These are phyloP conservation scores for Taurulus bubalis DNA, from an alignment of 2,113 vertebrate species.

Conservation along the genomic window DNA sequence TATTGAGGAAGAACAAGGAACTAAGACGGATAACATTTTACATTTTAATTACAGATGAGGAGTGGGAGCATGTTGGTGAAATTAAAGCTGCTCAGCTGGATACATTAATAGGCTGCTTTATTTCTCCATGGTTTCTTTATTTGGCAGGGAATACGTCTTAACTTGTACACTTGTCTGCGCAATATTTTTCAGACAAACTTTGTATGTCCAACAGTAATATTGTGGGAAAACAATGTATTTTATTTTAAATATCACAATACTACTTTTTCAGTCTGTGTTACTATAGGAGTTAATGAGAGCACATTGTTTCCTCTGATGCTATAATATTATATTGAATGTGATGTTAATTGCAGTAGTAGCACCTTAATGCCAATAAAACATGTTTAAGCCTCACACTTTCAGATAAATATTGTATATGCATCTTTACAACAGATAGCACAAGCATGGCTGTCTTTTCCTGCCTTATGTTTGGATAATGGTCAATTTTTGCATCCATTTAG, in stretches of 20 bases:
- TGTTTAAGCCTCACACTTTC: not conserved
- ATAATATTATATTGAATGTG: not conserved
- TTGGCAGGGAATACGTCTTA: not conserved
- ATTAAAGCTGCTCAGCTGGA: constrained; percentile 29
- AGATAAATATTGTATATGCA: not conserved
- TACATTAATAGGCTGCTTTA: not conserved
- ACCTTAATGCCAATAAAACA: not conserved
- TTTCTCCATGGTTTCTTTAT: not conserved
- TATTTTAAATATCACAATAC: not conserved
- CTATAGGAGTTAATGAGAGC: not conserved
- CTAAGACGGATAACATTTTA: constrained; percentile 51
- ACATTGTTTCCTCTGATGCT: not conserved
- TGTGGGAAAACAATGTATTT: not conserved
- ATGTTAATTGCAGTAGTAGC: not conserved
- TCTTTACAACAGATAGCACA: not conserved
- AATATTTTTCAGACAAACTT: not conserved
- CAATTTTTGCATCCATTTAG: not conserved
- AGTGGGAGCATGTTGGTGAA: constrained; percentile 31
- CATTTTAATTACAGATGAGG: constrained; percentile 61
- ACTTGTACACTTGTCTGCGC: not conserved
- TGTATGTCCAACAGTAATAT: not conserved
- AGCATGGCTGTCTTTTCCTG: not conserved
- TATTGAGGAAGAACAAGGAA: constrained; percentile 59
- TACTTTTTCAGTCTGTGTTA: not conserved
- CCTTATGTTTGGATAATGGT: not conserved